These are phyloP conservation scores for Nasua narica DNA, from an alignment of 2,797 vertebrate genomes.

Conservation along the genomic window DNA sequence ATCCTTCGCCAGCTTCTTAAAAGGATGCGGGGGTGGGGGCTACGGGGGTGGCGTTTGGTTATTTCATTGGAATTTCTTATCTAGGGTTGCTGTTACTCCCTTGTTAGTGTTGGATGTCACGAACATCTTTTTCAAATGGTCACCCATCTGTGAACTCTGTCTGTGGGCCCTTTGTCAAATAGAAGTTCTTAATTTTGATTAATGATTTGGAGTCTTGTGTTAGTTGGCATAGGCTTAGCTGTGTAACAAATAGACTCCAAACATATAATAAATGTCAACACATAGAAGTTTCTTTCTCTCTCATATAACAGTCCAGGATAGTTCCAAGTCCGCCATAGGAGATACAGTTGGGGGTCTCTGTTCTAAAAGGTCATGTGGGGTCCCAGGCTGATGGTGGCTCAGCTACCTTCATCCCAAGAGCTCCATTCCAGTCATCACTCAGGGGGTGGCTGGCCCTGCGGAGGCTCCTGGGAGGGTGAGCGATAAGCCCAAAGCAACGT, in stretches of 20 bases:
- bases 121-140: not conserved
- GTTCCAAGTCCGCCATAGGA: not conserved
- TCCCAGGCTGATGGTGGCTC: not conserved
- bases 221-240: not conserved
- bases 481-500: not conserved
- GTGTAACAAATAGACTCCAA: not conserved
- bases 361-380: not conserved
- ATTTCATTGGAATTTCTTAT: not conserved
- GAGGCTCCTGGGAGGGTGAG: not conserved
- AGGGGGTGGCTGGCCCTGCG: not conserved
- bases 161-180: not conserved
- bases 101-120: not conserved
- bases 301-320: too few relatives aligned
- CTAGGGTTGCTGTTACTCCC: not conserved
- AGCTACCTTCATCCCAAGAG: not conserved
- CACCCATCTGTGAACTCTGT: not conserved
- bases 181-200: not conserved
- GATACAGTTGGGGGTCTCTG: not conserved
- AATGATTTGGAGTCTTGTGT: not conserved
- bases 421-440: rapidly evolving
- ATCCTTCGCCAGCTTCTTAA: not conserved
- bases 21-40: not conserved
- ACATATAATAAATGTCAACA: not conserved
- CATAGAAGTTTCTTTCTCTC: not conserved
- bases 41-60: not conserved